Base-by-base conservation (phyloP, 2,797 vertebrate species). In the Bufotes viridis region DNA sequence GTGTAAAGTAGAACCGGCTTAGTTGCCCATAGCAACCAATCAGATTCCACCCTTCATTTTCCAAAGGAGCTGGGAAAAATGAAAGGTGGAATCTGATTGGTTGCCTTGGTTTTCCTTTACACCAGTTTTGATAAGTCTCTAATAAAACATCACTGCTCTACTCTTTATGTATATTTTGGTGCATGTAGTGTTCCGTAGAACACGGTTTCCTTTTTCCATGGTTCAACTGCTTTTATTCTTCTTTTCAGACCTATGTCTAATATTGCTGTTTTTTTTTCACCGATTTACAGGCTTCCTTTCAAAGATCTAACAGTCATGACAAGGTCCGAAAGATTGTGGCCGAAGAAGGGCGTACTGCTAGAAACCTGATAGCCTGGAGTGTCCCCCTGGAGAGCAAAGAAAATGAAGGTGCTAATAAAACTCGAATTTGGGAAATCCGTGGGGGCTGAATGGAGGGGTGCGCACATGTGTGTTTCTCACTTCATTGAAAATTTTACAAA, bases 301-400 rank as follows among this genome's bases (percentile, higher is more conserved):
- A 99, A 85, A 96, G 98, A 78, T 99, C 98, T 81, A 99, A 98
- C 89, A 99, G 98, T 91, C 98, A 99, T 81, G 98, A 99, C 94
- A 99, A 99, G 93, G 98, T 99, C 87, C 96, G 98, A 92, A 98
- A 95, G 91, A 99, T 99, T 42, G 98, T 99, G 69, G 98, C 98
- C 1, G 98, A 99, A 91, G 98, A 99, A 90, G 98, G 98, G 10
- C 97, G 98, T 0, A 96, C 98, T 58, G 98, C 98, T 79, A 95
- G 98, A 90, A 99, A 99, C 91, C 94, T 99, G 80, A 99, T 99
- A 49, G 97, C 98, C 0, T 99, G 98, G 98, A 99, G 96, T 0
- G 98, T 99, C 2, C 98, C 98, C 0, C 91, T 99, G 51, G 97
- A 99, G 88, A 98, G 81, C 94, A 99, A 97, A 91, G 98, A 99